Evolutionary conservation across 2,113 vertebrate genomes (phyloP).

Genomic region (Salvator merianae): DNA sequence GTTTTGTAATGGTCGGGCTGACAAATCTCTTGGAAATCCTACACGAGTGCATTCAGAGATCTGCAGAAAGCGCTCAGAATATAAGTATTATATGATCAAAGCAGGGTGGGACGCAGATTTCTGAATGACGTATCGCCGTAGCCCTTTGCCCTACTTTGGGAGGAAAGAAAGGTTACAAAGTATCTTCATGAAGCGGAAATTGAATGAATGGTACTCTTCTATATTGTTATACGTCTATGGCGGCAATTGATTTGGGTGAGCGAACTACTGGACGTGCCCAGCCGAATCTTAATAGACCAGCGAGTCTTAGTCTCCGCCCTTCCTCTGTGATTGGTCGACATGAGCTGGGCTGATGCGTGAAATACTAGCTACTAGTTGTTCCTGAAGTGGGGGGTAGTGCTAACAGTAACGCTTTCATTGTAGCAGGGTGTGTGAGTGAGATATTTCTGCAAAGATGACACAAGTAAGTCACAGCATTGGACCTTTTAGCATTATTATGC

Average conservation of each 20-base stretch:
- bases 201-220: too few relatives aligned
- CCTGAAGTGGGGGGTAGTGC: not conserved
- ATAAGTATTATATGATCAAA: too few relatives aligned
- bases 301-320: not conserved
- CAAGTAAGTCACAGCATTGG: not conserved
- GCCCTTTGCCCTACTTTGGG: accelerated
- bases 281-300: accelerated
- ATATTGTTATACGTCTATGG: not conserved
- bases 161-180: not conserved
- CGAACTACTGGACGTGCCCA: too few relatives aligned
- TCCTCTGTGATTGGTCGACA: constrained; percentile 33
- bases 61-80: too few relatives aligned
- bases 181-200: not conserved
- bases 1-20: too few relatives aligned
- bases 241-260: not conserved
- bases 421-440: too few relatives aligned
- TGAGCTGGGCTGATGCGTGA: constrained; percentile 25
- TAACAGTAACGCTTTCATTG: not conserved
- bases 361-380: not conserved
- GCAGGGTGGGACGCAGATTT: too few relatives aligned
- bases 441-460: not conserved
- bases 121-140: not conserved
- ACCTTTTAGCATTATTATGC: too few relatives aligned
- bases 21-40: too few relatives aligned
- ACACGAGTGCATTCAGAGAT: too few relatives aligned